A percentile compares a stretch with the other conserved stretches of the same genome.
Evolutionary conservation across 2,888 invertebrate genomes (phyloP).

Genomic region (Drosophila algonquin): DNA sequence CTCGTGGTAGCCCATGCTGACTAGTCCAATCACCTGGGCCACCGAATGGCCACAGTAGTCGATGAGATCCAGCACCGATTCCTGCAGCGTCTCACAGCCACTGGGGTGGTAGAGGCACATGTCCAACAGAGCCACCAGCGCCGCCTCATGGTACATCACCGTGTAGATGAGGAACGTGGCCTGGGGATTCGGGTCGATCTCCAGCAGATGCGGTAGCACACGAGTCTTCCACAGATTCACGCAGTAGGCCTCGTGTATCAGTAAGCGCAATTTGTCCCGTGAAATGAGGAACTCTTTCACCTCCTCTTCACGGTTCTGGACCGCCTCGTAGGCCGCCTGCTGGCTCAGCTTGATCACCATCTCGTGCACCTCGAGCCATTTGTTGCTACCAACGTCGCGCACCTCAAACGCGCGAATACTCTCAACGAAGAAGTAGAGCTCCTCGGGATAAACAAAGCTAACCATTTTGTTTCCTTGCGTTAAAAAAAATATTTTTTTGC

Average conservation of each 20-base stretch:
- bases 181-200: constrained; percentile 87
- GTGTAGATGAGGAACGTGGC: constrained; percentile 91
- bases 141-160: constrained; percentile 91
- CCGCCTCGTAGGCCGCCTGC: constrained; percentile 93
- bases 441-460: constrained; percentile 87
- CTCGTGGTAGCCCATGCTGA: constrained; percentile 83
- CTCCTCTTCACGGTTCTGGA: constrained; percentile 90
- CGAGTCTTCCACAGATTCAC: constrained; percentile 94
- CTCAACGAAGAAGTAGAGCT: constrained; percentile 90
- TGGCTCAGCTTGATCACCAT: constrained; percentile 93
- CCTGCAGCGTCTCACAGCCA: constrained; percentile 90
- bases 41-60: constrained; percentile 91
- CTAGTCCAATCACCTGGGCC: constrained; percentile 86
- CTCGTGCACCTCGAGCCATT: constrained; percentile 93
- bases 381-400: constrained; percentile 88
- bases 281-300: constrained; percentile 92
- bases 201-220: constrained; percentile 90
- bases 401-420: constrained; percentile 88
- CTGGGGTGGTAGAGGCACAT: constrained; percentile 92
- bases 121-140: constrained; percentile 91
- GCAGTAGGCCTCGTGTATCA: constrained; percentile 93
- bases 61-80: constrained; percentile 91
- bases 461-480: constrained; percentile 59
- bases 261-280: constrained; percentile 85
- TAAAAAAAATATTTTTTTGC: not conserved